These are phyloP conservation scores for Aricia artaxerxes DNA, from an alignment of 2,888 invertebrate genomes.

Conservation along the genomic window DNA sequence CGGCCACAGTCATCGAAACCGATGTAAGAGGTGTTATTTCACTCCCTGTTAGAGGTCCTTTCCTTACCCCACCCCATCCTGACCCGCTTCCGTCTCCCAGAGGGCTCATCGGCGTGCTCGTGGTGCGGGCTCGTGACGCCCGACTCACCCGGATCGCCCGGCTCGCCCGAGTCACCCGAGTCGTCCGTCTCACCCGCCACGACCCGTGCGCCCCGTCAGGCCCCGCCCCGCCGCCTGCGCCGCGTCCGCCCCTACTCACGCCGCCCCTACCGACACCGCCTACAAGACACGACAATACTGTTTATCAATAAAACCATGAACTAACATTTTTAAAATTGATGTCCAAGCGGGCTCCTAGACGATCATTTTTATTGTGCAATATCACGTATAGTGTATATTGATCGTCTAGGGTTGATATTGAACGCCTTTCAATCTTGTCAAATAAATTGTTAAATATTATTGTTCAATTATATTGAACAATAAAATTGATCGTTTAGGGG, in stretches of 20 bases:
- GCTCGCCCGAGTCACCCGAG: slow-evolving; percentile 36
- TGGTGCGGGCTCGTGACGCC: slow-evolving; percentile 43
- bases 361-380: too few relatives aligned
- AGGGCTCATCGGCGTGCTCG: slow-evolving; percentile 62
- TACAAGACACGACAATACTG: slow-evolving; percentile 7
- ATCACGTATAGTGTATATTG: too few relatives aligned
- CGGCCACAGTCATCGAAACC: not conserved
- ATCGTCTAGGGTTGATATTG: too few relatives aligned
- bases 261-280: slow-evolving; percentile 41
- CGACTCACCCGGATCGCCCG: slow-evolving; percentile 35
- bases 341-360: not conserved
- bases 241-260: slow-evolving; percentile 41
- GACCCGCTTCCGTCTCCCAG: slow-evolving; percentile 49
- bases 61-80: slow-evolving; percentile 38
- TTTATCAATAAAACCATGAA: not conserved
- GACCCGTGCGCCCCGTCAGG: slow-evolving; percentile 39
- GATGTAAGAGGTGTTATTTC: not conserved
- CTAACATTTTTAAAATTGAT: not conserved
- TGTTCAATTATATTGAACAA: too few relatives aligned
- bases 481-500: too few relatives aligned
- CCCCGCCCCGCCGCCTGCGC: slow-evolving; percentile 43
- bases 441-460: too few relatives aligned
- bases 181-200: slow-evolving; percentile 34
- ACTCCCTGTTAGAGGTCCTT: not conserved
- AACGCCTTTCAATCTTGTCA: too few relatives aligned